Evolutionary conservation across 2,888 invertebrate species (phyloP).

Genomic region (Cheilosia soror): DNA sequence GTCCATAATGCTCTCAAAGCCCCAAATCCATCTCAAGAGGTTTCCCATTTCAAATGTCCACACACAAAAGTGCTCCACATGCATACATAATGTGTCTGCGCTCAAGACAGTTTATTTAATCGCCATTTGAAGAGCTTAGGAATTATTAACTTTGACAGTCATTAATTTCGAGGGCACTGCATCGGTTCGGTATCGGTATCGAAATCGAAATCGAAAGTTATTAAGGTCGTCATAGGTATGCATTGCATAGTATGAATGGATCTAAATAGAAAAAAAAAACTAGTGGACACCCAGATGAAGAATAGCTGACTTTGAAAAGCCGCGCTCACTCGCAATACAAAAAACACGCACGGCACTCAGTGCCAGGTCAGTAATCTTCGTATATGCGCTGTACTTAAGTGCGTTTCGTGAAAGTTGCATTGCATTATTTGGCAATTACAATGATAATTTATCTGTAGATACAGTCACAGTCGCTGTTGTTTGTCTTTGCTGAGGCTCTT

Average conservation of each 20-base stretch:
- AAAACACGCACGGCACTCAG: background rate
- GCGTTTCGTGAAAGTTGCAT: constrained; percentile 72
- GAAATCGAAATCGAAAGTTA: constrained; percentile 64
- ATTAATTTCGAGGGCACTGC: constrained; percentile 62
- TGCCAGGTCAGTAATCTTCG: background rate
- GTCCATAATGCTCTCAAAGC: constrained; percentile 14
- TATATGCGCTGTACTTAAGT: constrained; percentile 34
- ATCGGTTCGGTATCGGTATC: constrained; percentile 36
- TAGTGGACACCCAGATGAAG: constrained; percentile 26
- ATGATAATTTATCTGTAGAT: constrained; percentile 61
- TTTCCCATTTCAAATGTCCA: constrained; percentile 53
- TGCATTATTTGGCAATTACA: constrained; percentile 72
- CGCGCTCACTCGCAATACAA: constrained; percentile 12
- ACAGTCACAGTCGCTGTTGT: constrained; percentile 44
- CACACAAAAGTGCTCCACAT: constrained; percentile 55
- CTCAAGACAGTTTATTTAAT: constrained; percentile 66
- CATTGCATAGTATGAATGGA: constrained; percentile 28
- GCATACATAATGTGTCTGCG: constrained; percentile 37
- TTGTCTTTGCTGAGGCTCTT: constrained; percentile 54
- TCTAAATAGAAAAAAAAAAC: background rate
- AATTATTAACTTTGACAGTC: constrained; percentile 67
- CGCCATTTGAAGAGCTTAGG: constrained; percentile 65
- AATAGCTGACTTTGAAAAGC: constrained; percentile 47
- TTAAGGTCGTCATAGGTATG: constrained; percentile 50
- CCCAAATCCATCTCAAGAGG: constrained; percentile 39